Base-by-base conservation (phyloP, 2,888 invertebrate species). In the Patella pellucida region DNA sequence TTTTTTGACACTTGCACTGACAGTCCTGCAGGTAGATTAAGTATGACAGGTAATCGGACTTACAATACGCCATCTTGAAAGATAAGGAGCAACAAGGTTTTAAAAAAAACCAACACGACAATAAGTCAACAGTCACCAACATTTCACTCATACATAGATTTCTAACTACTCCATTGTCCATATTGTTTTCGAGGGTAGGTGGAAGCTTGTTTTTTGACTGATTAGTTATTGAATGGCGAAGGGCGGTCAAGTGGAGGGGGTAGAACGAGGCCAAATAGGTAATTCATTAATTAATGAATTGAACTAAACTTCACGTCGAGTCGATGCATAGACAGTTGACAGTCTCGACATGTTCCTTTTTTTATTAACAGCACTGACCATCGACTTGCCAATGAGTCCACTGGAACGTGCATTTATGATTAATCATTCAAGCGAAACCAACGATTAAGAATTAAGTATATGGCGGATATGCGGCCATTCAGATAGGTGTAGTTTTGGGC, bases 261-360 rank as follows among this genome's bases (percentile, higher is more conserved):
- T 62, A 62, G 62, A 23, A 23, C 62, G 23, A 1, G 62, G 14
- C 19, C 19, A 62, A 62, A 23, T 23, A 62, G 23, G 23, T 23
- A 23, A 62, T 62, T 62, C 62, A 62, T 62, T 62, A 62, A 62
- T 23, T 62, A 62, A 62, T 62, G 62, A 62, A 62, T 62, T 62
- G 62, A 62, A 62, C 23, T 62, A 62, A 62, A 62, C 19, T 62
- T 62, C 62, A 19, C 23, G 23, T 23, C 19, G 62, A 62, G 62
- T 11, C 41, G 9, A 41, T 41, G 41, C 41, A 41, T 41, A 41
- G 41, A 41, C 7, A 41, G 7, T 0, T 41, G 41, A 41, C 41
- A 9, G 41, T 41, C 41, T 41, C 41, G 9, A 41, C 41, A 41
- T 41, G 41, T 41, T 9, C 41, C 31, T 9, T 41, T 41, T 41